Evolutionary conservation across 2,888 invertebrate genomes (phyloP), one percentile per base, ranked within the genome.

Genomic region (Fragum fragum): DNA sequence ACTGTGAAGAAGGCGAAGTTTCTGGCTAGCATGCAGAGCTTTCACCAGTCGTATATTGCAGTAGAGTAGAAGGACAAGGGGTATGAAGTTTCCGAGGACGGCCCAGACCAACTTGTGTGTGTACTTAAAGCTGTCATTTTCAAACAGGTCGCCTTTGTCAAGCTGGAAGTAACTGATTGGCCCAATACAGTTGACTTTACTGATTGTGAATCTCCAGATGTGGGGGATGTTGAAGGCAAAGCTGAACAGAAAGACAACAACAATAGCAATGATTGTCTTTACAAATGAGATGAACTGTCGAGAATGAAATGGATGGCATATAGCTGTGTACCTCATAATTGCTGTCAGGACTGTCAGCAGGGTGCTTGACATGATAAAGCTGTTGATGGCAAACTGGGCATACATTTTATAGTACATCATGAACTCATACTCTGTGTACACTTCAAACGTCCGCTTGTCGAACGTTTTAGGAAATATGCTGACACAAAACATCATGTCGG

Each of bases 261-360:
- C 95, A 61, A 97, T 96, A 3, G 96, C 96, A 71, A 95, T 79
- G 7, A 96, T 95, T 89, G 96, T 95, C 53, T 91, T 89, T 42
- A 88, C 96, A 3, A 88, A 84, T 32, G 96, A 96, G 93, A 96
- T 95, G 42, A 96, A 95, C 6, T 96, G 96, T 63, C 96, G 94
- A 14, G 96, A 95, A 88, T 96, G 96, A 5, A 96, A 96, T 2
- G 97, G 97, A 94, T 96, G 96, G 89, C 97, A 97, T 1, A 97
- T 96, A 79, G 97, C 96, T 36, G 97, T 96, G 94, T 96, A 97
- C 68, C 97, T 95, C 93, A 97, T 97, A 75, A 97, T 95, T 21
- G 97, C 97, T 73, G 97, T 95, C 5, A 96, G 96, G 66, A 97
- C 94, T 23, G 97, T 95, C 96, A 97, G 96, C 95, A 97, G 95